Conservation (phyloP, 2,113 vertebrate species). For the Micronycteris hirsuta region DNA sequence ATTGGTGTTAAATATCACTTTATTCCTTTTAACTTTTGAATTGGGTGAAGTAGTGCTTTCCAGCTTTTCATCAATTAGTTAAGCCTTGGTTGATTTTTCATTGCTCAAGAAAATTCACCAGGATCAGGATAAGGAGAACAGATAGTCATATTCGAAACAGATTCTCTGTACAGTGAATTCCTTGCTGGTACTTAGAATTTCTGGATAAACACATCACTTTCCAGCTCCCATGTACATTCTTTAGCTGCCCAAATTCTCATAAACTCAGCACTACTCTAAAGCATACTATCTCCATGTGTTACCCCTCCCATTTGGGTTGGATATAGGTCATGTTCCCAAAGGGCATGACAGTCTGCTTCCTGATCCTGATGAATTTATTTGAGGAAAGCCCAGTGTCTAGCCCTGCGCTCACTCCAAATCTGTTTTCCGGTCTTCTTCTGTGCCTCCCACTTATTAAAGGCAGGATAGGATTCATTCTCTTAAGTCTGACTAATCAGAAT, state of each 20-base stretch:
- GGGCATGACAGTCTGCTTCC: background rate
- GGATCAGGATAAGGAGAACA: background rate
- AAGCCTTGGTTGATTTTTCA: background rate
- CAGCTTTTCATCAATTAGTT: constrained; percentile 12
- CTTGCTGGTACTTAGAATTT: background rate
- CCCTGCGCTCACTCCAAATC: background rate
- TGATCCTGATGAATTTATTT: background rate
- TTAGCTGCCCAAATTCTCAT: background rate
- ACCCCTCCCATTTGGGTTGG: background rate
- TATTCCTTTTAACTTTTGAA: background rate
- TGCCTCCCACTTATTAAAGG: background rate
- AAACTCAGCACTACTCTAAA: background rate
- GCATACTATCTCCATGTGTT: background rate
- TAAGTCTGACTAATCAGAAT: background rate
- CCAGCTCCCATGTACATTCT: background rate
- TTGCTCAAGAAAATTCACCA: constrained; percentile 33
- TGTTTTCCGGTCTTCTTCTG: background rate
- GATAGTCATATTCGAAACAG: background rate
- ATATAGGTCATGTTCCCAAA: background rate
- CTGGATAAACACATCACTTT: background rate
- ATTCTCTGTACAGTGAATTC: background rate
- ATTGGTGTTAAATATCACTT: background rate
- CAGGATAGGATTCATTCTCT: background rate
- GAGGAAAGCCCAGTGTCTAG: background rate
- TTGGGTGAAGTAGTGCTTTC: background rate